Evolutionary conservation across 2,888 invertebrate genomes (phyloP).

Genomic region (Lithodes maja): DNA sequence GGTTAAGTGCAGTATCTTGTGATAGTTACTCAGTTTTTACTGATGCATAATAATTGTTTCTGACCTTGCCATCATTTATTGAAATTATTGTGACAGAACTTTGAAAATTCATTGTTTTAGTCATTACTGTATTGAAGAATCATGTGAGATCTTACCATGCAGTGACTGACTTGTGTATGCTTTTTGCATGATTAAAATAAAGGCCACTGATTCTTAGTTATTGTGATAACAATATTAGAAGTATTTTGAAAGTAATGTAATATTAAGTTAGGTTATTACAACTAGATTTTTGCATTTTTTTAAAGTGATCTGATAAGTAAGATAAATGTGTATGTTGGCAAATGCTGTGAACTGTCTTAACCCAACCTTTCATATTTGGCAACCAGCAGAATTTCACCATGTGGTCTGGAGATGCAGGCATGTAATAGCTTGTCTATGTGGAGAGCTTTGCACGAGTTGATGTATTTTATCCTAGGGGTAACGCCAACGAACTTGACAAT

Average conservation of each 20-base stretch:
- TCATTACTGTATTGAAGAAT: too few species aligned
- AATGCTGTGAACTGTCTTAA: conserved; percentile 39
- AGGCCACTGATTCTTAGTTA: background rate
- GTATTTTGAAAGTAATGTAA: too few species aligned
- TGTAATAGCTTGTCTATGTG: conserved; percentile 40
- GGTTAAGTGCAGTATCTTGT: too few species aligned
- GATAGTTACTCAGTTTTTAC: too few species aligned
- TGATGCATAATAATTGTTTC: too few species aligned
- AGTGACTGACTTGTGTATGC: too few species aligned
- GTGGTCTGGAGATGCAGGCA: conserved; percentile 52
- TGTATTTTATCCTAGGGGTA: background rate
- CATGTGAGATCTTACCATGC: too few species aligned
- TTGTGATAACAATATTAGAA: background rate
- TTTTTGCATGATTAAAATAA: too few species aligned
- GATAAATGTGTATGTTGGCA: conserved; percentile 1
- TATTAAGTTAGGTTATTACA: background rate
- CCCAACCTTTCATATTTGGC: conserved; percentile 22
- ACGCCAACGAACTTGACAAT: too few species aligned
- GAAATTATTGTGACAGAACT: too few species aligned
- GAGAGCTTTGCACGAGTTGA: conserved; percentile 38
- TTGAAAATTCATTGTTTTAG: too few species aligned
- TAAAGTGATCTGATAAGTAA: conserved; percentile 3
- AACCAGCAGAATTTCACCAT: conserved; percentile 48
- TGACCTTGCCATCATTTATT: too few species aligned
- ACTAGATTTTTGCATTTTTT: conserved; percentile 3